These are phyloP conservation scores for Pardalotus punctatus DNA, from an alignment of 2,113 vertebrate genomes.

Conservation along the genomic window DNA sequence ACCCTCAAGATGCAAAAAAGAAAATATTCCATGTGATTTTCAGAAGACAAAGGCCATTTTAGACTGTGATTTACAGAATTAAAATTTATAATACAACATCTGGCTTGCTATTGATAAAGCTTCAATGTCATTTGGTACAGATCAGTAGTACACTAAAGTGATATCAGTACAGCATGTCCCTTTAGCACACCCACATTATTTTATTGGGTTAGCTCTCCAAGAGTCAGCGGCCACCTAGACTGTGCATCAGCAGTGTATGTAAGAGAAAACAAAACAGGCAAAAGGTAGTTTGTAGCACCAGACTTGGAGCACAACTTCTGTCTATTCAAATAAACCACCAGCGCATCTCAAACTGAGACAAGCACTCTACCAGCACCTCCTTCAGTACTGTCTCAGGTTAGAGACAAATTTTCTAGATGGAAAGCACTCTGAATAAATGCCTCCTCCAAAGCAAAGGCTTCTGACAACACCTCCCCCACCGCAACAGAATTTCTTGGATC, in stretches of 20 bases:
- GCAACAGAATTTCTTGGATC: no score
- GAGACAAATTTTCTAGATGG: no score
- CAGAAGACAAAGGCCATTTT: neutral
- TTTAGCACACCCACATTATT: fast-evolving
- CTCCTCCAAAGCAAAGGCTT: no score
- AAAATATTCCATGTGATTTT: neutral
- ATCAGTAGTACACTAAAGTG: neutral
- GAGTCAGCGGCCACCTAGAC: neutral
- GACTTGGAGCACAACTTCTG: neutral
- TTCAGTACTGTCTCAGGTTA: no score
- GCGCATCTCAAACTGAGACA: neutral
- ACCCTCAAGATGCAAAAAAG: neutral
- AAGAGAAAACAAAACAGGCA: neutral
- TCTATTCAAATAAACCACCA: neutral
- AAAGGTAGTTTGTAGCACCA: neutral
- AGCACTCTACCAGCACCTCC: neutral
- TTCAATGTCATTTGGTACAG: no score
- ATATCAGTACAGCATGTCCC: neutral
- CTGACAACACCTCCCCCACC: no score
- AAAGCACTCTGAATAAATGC: no score
- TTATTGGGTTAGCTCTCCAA: neutral
- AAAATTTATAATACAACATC: neutral
- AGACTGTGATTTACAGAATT: neutral
- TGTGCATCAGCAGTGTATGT: fast-evolving
- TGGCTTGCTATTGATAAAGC: neutral